phyloP scores from a whole-genome alignment of 2,888 invertebrate genomes.

The Chelonus formosanus region DNA sequence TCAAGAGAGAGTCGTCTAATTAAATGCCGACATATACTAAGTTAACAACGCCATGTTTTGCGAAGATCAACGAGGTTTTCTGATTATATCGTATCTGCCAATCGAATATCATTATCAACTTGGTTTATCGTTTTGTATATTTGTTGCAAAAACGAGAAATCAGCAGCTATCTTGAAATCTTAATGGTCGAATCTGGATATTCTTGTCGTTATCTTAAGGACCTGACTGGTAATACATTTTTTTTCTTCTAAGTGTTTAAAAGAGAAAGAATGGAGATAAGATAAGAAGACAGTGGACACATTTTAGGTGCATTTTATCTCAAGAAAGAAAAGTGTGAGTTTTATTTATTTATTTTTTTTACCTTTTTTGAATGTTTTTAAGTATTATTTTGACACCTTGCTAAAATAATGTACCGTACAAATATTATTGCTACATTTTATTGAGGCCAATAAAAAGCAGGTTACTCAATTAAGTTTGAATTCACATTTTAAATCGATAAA shows the following conservation, averaged over 20 bases:
- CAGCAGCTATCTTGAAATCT: conserved; percentile 2
- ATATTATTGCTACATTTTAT: no score
- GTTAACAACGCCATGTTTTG: conserved; percentile 6
- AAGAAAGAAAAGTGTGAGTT: no score
- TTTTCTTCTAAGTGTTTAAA: background rate
- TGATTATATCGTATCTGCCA: conserved; percentile 17
- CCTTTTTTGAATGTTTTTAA: no score
- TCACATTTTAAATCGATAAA: no score
- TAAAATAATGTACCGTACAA: no score
- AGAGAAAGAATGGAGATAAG: no score
- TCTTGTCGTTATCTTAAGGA: background rate
- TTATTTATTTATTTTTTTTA: no score
- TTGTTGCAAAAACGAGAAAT: conserved; percentile 6
- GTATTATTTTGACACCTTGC: no score
- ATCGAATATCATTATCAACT: conserved; percentile 34
- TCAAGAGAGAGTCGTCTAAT: conserved; percentile 33
- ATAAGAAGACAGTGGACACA: no score
- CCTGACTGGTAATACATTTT: background rate
- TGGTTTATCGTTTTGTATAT: conserved; percentile 1
- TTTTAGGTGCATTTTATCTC: no score
- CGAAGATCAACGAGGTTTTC: background rate
- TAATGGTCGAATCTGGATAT: conserved; percentile 1
- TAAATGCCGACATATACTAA: conserved; percentile 34
- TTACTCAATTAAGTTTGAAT: no score
- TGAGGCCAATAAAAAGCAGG: no score